phyloP scores from a whole-genome alignment of 2,113 vertebrate species.

The Nasalis larvatus region DNA sequence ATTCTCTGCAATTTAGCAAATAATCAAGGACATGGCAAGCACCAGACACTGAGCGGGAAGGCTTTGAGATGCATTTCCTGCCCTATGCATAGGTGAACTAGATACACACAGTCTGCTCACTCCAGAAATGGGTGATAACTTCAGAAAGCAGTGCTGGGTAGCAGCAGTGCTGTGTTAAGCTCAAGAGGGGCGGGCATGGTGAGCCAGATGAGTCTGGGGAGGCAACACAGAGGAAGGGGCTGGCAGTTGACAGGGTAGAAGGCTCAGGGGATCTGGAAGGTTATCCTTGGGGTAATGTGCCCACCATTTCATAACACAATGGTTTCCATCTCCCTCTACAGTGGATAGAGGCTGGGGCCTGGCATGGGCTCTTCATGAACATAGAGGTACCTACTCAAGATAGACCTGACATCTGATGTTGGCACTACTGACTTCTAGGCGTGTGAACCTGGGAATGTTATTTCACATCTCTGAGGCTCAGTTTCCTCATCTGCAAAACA shows the following conservation, averaged over 20 bases:
- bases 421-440: not conserved
- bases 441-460: too few relatives aligned
- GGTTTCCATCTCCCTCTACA: not conserved
- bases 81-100: not conserved
- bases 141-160: not conserved
- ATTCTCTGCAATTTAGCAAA: not conserved
- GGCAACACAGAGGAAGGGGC: too few relatives aligned
- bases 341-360: not conserved
- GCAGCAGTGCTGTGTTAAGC: too few relatives aligned
- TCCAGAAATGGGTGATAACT: not conserved
- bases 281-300: too few relatives aligned
- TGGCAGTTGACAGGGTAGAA: too few relatives aligned
- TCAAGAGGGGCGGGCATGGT: too few relatives aligned
- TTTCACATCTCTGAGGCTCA: not conserved
- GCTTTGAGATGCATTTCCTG: not conserved
- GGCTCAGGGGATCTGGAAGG: too few relatives aligned
- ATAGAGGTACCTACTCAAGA: not conserved
- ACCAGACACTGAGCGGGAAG: too few relatives aligned
- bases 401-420: rapidly evolving
- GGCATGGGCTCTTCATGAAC: too few relatives aligned
- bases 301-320: not conserved
- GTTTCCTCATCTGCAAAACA: not conserved
- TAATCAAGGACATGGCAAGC: not conserved
- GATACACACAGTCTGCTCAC: not conserved
- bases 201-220: too few relatives aligned